These are phyloP conservation scores for Brienomyrus longianalis DNA, from an alignment of 2,113 vertebrate species.

Conservation along the genomic window DNA sequence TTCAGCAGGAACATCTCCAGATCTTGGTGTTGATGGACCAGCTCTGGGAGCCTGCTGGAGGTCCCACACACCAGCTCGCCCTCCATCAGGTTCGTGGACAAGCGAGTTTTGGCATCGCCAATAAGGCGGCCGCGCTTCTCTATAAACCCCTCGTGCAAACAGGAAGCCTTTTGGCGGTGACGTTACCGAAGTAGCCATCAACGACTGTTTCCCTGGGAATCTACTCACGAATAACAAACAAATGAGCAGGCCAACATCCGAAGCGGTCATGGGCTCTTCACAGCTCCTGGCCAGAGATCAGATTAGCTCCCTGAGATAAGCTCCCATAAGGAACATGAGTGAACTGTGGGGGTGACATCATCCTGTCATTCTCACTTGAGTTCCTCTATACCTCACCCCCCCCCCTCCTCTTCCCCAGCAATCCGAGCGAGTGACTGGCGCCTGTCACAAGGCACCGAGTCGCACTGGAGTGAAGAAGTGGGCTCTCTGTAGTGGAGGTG, in stretches of 20 bases:
- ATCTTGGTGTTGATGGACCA: background rate
- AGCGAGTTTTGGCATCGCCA: background rate
- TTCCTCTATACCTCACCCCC: no score
- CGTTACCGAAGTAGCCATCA: background rate
- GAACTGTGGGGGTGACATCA: background rate
- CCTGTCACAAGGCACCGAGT: background rate
- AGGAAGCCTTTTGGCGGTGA: background rate
- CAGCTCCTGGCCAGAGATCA: background rate
- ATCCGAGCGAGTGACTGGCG: background rate
- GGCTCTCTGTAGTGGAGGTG: background rate
- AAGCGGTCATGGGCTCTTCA: background rate
- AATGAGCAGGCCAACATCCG: background rate
- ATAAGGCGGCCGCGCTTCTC: background rate
- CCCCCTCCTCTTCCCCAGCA: background rate
- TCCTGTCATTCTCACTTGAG: background rate
- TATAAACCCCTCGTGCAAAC: background rate
- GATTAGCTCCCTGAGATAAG: background rate
- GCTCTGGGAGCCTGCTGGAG: background rate
- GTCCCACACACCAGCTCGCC: background rate
- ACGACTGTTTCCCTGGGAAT: background rate
- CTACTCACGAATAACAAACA: background rate
- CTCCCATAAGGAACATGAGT: background rate
- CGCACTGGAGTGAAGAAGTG: background rate
- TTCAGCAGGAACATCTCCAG: background rate
- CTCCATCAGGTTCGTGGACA: background rate